A percentile compares a stretch with the other conserved stretches of the same genome.
These are phyloP conservation scores for Ornithorhynchus anatinus DNA, from an alignment of 2,113 vertebrate genomes.

Conservation along the genomic window DNA sequence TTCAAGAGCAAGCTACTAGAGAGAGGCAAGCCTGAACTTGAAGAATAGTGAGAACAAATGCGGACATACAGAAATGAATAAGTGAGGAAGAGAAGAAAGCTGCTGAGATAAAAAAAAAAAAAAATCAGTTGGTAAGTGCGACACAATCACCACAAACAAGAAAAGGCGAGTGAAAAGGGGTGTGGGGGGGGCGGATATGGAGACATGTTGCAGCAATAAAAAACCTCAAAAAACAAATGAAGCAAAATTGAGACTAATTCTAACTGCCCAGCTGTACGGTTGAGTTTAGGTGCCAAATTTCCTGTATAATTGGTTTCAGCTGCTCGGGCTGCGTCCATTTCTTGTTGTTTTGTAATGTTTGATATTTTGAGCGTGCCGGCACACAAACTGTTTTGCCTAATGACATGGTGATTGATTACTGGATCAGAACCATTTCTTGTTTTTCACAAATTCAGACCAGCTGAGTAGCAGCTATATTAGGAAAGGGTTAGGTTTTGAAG, in stretches of 20 bases:
- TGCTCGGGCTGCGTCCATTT: neutral
- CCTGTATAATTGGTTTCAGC: constrained; percentile 36
- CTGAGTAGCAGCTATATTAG: no score
- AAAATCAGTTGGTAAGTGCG: constrained; percentile 24
- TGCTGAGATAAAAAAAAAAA: constrained; percentile 42
- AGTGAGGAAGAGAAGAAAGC: constrained; percentile 20
- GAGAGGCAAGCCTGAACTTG: constrained; percentile 39
- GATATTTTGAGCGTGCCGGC: no score
- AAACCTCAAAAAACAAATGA: constrained; percentile 53
- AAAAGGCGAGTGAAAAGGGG: constrained; percentile 12
- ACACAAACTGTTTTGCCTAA: no score
- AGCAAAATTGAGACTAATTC: constrained; percentile 54
- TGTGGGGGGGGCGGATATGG: no score
- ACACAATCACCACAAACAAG: constrained; percentile 37
- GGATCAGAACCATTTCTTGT: no score
- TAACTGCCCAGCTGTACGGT: constrained; percentile 30
- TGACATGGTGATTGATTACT: no score
- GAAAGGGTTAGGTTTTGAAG: no score
- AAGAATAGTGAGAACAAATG: constrained; percentile 39
- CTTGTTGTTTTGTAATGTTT: neutral
- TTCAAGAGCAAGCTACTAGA: constrained; percentile 30
- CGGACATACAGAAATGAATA: constrained; percentile 52
- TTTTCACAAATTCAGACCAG: no score
- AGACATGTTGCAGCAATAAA: no score
- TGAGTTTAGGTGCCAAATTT: neutral